Base-by-base conservation (phyloP, 2,797 vertebrate species). In the Xenentodon cancila region DNA sequence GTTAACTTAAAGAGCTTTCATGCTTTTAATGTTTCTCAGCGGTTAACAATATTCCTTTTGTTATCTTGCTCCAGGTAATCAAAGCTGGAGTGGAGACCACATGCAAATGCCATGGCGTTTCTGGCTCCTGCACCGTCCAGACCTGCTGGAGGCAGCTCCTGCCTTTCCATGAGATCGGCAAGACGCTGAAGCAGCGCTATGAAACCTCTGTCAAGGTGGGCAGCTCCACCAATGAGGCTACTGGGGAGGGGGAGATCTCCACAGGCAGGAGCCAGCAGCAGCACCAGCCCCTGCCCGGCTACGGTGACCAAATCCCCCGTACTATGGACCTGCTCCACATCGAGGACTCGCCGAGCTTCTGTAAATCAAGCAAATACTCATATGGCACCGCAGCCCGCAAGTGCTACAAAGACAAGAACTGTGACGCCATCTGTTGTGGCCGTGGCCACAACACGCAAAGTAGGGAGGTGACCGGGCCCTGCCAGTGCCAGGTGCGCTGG, bases 401-500 rank as follows among this genome's bases (percentile, higher is more conserved):
- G 80, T 99, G 98, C 91, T 97, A 98, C 91, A 98, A 98, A 40
- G 97, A 98, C 91, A 98, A 98, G 89, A 99, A 99, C 94, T 99
- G 98, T 0, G 97, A 98, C 61, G 97, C 96, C 69, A 98, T 99
- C 85, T 99, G 98, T 93, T 99, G 98, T 0, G 98, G 96, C 12
- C 94, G 98, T 3, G 98, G 98, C 65, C 97, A 99, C 84, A 99
- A 99, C 86, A 99, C 97, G 0, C 97, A 99, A 84, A 99, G 97
- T 81, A 87, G 96, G 4, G 97, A 97, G 86, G 96, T 99, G 84
- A 99, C 97, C 0, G 91, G 96, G 21, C 97, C 97, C 0, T 99
- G 98, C 90, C 97, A 99, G 84, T 99, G 98, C 89, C 98, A 99
- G 86, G 98, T 99, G 73, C 96, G 97, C 77, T 99, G 97, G 98